phyloP scores from a whole-genome alignment of 1,140 invertebrate species.

The Aphidius gifuensis region DNA sequence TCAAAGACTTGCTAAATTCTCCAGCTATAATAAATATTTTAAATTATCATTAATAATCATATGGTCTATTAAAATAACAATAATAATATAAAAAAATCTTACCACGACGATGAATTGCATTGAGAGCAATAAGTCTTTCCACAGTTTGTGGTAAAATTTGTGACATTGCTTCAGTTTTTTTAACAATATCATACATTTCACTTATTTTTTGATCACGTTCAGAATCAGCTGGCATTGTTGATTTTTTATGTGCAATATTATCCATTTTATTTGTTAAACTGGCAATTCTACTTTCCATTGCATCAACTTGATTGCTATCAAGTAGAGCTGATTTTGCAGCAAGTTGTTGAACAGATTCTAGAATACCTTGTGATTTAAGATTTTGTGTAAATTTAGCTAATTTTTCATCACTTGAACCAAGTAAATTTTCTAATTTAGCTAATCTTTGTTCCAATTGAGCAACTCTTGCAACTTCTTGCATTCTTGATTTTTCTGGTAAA shows the following conservation, averaged over 20 bases:
- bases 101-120: constrained; percentile 85
- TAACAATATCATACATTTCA: constrained; percentile 82
- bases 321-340: constrained; percentile 75
- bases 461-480: constrained; percentile 42
- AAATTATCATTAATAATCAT: constrained; percentile 23
- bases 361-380: constrained; percentile 47
- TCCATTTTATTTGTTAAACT: constrained; percentile 74
- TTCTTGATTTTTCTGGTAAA: constrained; percentile 46
- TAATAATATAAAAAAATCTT: background rate
- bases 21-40: constrained; percentile 63
- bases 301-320: constrained; percentile 76
- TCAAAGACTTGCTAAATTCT: constrained; percentile 80
- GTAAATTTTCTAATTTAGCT: constrained; percentile 44
- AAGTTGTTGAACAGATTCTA: constrained; percentile 72
- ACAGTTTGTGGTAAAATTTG: constrained; percentile 77
- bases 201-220: constrained; percentile 80
- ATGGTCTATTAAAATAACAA: background rate
- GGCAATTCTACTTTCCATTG: constrained; percentile 74
- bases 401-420: constrained; percentile 46
- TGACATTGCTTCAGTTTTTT: constrained; percentile 77
- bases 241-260: constrained; percentile 67
- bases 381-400: constrained; percentile 45
- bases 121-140: constrained; percentile 77
- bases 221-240: constrained; percentile 63
- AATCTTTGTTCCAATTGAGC: constrained; percentile 47